Percentiles rank a stretch among this genome's conserved stretches.
phyloP scores from a whole-genome alignment of 2,888 invertebrate species.

The Trichogramma dendrolimi region DNA sequence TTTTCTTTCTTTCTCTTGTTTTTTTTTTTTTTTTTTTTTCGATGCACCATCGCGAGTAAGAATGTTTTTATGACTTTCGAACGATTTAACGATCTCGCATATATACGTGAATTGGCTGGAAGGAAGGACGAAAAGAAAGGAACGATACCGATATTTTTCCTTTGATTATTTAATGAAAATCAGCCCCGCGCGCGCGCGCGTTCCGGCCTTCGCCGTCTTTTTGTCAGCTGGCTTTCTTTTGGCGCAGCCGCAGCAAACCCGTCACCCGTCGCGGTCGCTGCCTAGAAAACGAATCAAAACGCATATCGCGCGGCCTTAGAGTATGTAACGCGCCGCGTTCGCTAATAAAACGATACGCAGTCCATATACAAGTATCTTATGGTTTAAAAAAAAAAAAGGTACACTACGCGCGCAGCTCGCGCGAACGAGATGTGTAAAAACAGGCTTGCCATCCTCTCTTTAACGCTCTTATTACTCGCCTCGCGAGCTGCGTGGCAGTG shows the following conservation, averaged over 20 bases:
- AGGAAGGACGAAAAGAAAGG: too few species aligned
- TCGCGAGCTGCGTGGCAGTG: not conserved
- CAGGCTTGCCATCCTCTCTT: not conserved
- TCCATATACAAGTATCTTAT: too few species aligned
- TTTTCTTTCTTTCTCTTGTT: constrained; percentile 20
- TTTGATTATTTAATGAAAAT: too few species aligned
- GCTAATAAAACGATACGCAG: too few species aligned
- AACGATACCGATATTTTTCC: too few species aligned
- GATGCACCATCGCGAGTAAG: not conserved
- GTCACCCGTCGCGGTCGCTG: too few species aligned
- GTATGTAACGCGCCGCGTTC: too few species aligned
- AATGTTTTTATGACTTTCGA: not conserved
- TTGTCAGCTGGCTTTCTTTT: not conserved
- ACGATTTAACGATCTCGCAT: too few species aligned
- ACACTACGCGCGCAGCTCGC: not conserved
- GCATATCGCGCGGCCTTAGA: too few species aligned
- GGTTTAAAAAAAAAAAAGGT: too few species aligned
- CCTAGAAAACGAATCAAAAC: too few species aligned
- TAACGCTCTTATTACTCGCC: not conserved
- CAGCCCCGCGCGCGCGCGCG: not conserved
- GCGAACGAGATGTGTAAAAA: not conserved
- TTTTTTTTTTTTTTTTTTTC: constrained; percentile 20
- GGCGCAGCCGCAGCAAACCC: not conserved
- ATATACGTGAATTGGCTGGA: too few species aligned
- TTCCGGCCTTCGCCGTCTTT: constrained; percentile 4